A percentile compares a stretch with the other conserved stretches of the same genome.
Evolutionary conservation across 2,797 vertebrate species (phyloP).

Genomic region (Siniperca scherzeri): DNA sequence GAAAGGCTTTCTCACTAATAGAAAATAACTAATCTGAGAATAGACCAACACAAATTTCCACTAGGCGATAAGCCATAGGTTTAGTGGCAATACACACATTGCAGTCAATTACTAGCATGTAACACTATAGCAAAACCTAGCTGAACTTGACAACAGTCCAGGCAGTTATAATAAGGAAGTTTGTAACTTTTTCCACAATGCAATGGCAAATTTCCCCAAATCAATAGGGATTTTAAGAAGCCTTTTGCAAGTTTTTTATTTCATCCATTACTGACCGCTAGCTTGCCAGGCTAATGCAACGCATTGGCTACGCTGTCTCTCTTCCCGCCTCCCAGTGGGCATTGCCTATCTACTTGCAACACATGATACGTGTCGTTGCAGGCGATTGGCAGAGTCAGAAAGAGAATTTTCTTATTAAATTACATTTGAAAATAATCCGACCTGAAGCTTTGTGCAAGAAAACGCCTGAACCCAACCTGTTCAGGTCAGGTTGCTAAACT

Average conservation of each 20-base stretch:
- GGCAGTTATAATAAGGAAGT: too few species aligned
- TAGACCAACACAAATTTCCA: too few species aligned
- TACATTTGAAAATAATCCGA: neutral
- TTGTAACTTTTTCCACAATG: neutral
- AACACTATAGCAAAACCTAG: too few species aligned
- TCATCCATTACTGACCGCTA: neutral
- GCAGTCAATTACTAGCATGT: too few species aligned
- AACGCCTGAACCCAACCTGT: neutral
- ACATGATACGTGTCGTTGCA: neutral
- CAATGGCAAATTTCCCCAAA: too few species aligned
- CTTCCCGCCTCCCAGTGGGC: neutral
- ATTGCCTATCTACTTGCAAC: neutral
- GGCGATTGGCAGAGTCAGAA: neutral
- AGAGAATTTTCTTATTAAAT: neutral
- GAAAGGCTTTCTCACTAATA: too few species aligned
- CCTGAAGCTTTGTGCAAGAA: neutral
- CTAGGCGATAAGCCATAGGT: too few species aligned
- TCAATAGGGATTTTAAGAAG: neutral
- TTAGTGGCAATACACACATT: too few species aligned
- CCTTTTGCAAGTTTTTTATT: slow-evolving; percentile 1
- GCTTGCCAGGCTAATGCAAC: neutral
- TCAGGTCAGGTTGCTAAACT: neutral
- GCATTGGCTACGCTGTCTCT: neutral
- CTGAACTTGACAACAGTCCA: too few species aligned
- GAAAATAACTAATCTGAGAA: too few species aligned